These are phyloP conservation scores for Drosophila phalerata DNA, from an alignment of 2,888 invertebrate genomes.

Conservation along the genomic window DNA sequence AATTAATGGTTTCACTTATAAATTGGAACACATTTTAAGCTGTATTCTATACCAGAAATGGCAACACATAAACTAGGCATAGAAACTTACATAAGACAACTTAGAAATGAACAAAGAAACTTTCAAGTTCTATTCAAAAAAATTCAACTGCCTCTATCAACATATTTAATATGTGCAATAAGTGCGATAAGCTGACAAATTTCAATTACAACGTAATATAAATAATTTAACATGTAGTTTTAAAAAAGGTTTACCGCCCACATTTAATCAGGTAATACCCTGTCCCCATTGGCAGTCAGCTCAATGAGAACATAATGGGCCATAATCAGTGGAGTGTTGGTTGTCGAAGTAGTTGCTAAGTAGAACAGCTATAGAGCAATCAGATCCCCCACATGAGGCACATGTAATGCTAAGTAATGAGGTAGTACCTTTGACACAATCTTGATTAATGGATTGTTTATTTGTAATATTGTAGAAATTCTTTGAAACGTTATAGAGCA, in stretches of 20 bases:
- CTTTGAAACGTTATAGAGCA: not conserved
- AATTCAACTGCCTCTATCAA: not conserved
- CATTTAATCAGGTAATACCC: constrained; percentile 29
- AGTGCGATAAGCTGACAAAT: constrained; percentile 8
- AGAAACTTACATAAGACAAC: not conserved
- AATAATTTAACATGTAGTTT: not conserved
- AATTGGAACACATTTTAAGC: constrained; percentile 10
- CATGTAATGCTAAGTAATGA: constrained; percentile 52
- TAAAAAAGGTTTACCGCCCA: constrained; percentile 8
- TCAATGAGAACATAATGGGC: constrained; percentile 43
- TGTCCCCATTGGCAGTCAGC: constrained; percentile 26
- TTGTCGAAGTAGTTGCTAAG: constrained; percentile 18
- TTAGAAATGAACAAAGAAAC: not conserved
- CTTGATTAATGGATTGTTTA: constrained; percentile 68
- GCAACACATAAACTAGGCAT: not conserved
- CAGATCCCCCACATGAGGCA: constrained; percentile 36
- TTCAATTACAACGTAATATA: constrained; percentile 11
- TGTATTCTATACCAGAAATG: not conserved
- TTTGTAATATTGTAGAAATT: constrained; percentile 11
- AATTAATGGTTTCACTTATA: constrained; percentile 39
- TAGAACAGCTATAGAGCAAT: constrained; percentile 17
- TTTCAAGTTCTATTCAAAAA: not conserved
- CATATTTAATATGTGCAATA: not conserved
- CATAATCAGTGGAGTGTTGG: constrained; percentile 30
- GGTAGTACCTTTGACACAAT: constrained; percentile 74